These are phyloP conservation scores for Triplophysa siluroides DNA, from an alignment of 2,113 vertebrate species.

Conservation along the genomic window DNA sequence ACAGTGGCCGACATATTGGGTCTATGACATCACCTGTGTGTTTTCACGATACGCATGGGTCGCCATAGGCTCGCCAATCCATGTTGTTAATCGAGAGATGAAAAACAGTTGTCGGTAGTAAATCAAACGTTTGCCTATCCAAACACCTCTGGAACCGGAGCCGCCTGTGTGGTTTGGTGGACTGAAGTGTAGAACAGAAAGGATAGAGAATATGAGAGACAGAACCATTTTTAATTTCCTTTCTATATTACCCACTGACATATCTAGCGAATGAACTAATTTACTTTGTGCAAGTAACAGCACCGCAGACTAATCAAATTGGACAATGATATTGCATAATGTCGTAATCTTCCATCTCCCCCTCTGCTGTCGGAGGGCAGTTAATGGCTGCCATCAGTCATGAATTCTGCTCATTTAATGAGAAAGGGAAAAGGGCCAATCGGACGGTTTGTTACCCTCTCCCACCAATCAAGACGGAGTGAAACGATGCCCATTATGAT, in stretches of 20 bases:
- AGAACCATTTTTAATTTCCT: conserved; percentile 37
- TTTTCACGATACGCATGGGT: neutral
- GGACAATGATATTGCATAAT: conserved; percentile 42
- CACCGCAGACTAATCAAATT: conserved; percentile 33
- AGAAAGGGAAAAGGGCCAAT: conserved; percentile 26
- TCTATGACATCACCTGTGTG: neutral
- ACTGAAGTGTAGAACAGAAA: neutral
- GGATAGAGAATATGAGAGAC: neutral
- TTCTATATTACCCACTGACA: conserved; percentile 35
- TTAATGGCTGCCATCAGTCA: conserved; percentile 30
- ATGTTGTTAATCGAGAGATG: neutral
- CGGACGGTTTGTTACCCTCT: conserved; percentile 18
- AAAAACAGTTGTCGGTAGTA: neutral
- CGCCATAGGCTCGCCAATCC: neutral
- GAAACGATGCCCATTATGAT: conserved; percentile 21
- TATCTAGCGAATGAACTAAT: conserved; percentile 29
- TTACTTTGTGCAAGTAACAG: conserved; percentile 37
- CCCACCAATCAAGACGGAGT: conserved; percentile 24
- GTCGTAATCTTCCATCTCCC: conserved; percentile 22
- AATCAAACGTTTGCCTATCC: neutral
- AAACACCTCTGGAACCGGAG: neutral
- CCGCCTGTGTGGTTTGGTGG: neutral
- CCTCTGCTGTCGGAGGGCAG: neutral
- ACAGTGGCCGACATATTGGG: neutral
- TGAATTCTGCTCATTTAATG: conserved; percentile 38